phyloP scores from a whole-genome alignment of 2,113 vertebrate species.

The Hemibagrus wyckioides region DNA sequence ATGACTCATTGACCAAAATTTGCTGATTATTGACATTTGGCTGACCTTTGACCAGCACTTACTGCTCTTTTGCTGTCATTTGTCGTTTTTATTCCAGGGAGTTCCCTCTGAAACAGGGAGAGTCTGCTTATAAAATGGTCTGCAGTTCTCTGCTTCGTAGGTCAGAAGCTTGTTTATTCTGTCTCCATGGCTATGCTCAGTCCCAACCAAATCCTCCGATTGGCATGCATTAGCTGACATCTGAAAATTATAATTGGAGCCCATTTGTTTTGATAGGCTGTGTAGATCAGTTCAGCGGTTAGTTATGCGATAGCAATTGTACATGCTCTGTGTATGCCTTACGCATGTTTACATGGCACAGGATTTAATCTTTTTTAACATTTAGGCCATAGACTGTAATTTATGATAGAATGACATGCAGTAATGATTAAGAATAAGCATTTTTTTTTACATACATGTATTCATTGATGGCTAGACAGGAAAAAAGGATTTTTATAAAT shows the following conservation, averaged over 20 bases:
- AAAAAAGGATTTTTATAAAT: background rate
- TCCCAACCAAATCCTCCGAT: constrained; percentile 88
- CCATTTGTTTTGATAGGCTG: constrained; percentile 33
- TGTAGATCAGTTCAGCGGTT: constrained; percentile 34
- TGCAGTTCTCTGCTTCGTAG: constrained; percentile 99
- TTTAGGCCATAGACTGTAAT: constrained; percentile 23
- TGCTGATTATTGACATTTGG: constrained; percentile 75
- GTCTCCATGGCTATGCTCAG: constrained; percentile 99
- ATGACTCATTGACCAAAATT: constrained; percentile 69
- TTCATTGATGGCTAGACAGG: background rate
- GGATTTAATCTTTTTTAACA: constrained; percentile 17
- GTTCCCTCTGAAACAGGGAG: constrained; percentile 99
- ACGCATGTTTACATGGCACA: constrained; percentile 47
- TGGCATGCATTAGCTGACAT: constrained; percentile 79
- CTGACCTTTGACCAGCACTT: constrained; percentile 93
- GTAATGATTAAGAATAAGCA: constrained; percentile 6
- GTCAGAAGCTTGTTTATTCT: constrained; percentile 99
- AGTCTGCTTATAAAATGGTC: constrained; percentile 99
- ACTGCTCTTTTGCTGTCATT: constrained; percentile 93
- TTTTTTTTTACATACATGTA: background rate
- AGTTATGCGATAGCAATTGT: constrained; percentile 12
- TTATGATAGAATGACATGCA: constrained; percentile 12
- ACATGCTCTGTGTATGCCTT: constrained; percentile 42
- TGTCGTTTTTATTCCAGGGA: constrained; percentile 96
- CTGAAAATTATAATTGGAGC: constrained; percentile 41